Evolutionary conservation across 2,888 invertebrate species (phyloP).

Genomic region (Morinoia aosen): DNA sequence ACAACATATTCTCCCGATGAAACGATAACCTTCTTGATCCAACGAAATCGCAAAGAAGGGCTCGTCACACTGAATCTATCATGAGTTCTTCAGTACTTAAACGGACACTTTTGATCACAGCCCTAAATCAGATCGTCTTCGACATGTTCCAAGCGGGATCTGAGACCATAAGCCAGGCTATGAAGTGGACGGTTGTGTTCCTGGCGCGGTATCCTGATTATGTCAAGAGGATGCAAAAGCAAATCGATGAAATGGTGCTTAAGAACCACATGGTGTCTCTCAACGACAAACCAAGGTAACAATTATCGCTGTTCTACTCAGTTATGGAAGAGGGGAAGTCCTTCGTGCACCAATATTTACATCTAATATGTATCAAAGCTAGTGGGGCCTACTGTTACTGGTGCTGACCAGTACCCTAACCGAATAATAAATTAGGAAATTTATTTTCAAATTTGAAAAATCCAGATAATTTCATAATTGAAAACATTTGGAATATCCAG

Average conservation of each 20-base stretch:
- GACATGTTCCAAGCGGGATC: not conserved
- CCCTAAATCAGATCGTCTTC: not conserved
- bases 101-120: not conserved
- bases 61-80: not conserved
- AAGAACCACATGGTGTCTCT: not conserved
- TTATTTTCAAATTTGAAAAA: too few relatives aligned
- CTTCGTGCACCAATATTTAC: too few relatives aligned
- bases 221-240: too few relatives aligned
- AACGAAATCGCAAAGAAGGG: not conserved
- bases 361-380: too few relatives aligned
- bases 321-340: not conserved
- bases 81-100: not conserved
- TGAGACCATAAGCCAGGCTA: not conserved
- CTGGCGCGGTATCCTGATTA: not conserved
- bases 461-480: too few relatives aligned
- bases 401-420: too few relatives aligned
- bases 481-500: too few relatives aligned
- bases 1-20: not conserved
- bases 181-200: not conserved
- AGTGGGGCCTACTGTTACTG: too few relatives aligned
- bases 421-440: too few relatives aligned
- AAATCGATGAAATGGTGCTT: not conserved
- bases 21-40: not conserved
- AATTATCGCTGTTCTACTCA: not conserved
- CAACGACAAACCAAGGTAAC: not conserved